Percentiles rank a stretch among this genome's conserved stretches.
These are phyloP conservation scores for Phalacrocorax brasilianus DNA, from an alignment of 2,113 vertebrate genomes.

Conservation along the genomic window DNA sequence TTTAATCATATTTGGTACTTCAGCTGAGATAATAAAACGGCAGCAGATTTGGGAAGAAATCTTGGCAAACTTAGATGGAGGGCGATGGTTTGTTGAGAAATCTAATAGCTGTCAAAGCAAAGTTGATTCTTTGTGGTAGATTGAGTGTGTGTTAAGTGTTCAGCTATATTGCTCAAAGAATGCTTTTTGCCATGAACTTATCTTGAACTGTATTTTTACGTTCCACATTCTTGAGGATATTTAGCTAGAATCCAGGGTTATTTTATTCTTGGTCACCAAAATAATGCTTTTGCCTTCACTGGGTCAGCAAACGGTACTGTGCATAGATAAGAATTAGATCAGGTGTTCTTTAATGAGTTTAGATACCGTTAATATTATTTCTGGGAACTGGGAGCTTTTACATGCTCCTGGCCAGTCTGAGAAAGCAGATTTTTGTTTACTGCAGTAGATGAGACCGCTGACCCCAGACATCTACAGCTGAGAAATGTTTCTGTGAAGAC, in stretches of 20 bases:
- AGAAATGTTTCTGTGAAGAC: constrained; percentile 28
- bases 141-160: constrained; percentile 30
- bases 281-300: background rate
- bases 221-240: background rate
- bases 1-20: background rate
- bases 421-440: constrained; percentile 4
- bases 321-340: background rate
- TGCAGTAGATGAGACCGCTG: background rate
- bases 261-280: background rate
- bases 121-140: constrained; percentile 15
- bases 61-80: constrained; percentile 12
- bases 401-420: background rate
- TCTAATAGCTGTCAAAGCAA: constrained; percentile 13
- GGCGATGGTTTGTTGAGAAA: constrained; percentile 23
- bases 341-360: background rate
- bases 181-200: constrained; percentile 42
- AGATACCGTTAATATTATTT: background rate
- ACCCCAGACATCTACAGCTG: constrained; percentile 3
- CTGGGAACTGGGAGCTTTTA: background rate
- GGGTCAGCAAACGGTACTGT: background rate
- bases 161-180: constrained; percentile 10
- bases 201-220: constrained; percentile 21
- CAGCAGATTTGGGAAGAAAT: background rate
- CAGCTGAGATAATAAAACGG: background rate
- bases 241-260: background rate